Evolutionary conservation across 2,113 vertebrate species (phyloP).

Genomic region (Perccottus glenii): DNA sequence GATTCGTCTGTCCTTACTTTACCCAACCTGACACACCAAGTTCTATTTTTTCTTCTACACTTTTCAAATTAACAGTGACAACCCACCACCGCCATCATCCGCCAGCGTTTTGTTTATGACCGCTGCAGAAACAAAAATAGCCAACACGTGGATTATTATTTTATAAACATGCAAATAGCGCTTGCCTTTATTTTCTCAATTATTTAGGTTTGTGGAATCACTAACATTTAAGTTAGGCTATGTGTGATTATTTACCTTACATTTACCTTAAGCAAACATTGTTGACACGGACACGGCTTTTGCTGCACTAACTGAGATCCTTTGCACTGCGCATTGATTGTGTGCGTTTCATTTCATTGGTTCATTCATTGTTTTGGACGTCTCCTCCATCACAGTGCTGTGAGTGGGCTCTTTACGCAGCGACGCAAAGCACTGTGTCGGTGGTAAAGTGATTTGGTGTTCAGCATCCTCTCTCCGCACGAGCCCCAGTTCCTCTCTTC

Average conservation of each 20-base stretch:
- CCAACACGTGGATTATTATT: background rate
- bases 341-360: background rate
- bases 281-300: background rate
- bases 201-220: background rate
- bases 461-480: constrained; percentile 36
- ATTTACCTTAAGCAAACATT: background rate
- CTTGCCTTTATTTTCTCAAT: too few relatives aligned
- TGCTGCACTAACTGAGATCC: background rate
- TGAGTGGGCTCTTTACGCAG: constrained; percentile 42
- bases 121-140: background rate
- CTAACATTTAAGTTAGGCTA: background rate
- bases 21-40: constrained; percentile 44
- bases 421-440: constrained; percentile 43
- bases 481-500: constrained; percentile 36
- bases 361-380: background rate
- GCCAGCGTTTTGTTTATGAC: background rate
- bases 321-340: background rate
- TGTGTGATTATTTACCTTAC: background rate
- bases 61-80: background rate
- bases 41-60: constrained; percentile 36
- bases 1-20: constrained; percentile 55
- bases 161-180: background rate
- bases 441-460: constrained; percentile 34
- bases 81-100: background rate
- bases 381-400: constrained; percentile 9